phyloP scores from a whole-genome alignment of 2,888 invertebrate genomes.

The Norana najaformis region DNA sequence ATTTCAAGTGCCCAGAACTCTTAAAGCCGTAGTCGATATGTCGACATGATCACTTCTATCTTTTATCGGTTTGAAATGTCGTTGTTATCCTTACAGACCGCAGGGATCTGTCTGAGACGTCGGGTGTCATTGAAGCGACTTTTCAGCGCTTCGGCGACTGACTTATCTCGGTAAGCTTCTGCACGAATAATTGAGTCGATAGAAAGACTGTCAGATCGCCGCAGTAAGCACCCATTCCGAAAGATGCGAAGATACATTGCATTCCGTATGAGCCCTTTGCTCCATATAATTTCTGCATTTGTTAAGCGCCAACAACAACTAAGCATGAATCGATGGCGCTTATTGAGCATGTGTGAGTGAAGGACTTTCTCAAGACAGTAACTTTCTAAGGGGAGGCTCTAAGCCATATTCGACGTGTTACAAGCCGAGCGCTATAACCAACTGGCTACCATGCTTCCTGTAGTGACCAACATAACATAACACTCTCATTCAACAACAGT shows the following conservation, averaged over 20 bases:
- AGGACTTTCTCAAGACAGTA: too few relatives aligned
- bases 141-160: background rate
- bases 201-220: background rate
- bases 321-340: too few relatives aligned
- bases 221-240: background rate
- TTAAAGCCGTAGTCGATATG: background rate
- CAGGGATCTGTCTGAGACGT: background rate
- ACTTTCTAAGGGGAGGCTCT: too few relatives aligned
- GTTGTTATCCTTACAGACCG: background rate
- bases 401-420: too few relatives aligned
- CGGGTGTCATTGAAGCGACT: background rate
- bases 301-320: too few relatives aligned
- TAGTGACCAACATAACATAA: too few relatives aligned
- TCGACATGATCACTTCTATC: background rate
- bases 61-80: background rate
- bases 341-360: too few relatives aligned
- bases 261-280: too few relatives aligned
- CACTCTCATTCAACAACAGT: too few relatives aligned
- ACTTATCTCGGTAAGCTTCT: background rate
- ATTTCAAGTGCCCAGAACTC: background rate
- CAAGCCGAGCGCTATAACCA: too few relatives aligned
- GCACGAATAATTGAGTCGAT: background rate
- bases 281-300: too few relatives aligned
- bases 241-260: background rate
- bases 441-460: too few relatives aligned